Base-by-base conservation (phyloP, 2,888 invertebrate genomes). In the Flabesymbios commensalis region DNA sequence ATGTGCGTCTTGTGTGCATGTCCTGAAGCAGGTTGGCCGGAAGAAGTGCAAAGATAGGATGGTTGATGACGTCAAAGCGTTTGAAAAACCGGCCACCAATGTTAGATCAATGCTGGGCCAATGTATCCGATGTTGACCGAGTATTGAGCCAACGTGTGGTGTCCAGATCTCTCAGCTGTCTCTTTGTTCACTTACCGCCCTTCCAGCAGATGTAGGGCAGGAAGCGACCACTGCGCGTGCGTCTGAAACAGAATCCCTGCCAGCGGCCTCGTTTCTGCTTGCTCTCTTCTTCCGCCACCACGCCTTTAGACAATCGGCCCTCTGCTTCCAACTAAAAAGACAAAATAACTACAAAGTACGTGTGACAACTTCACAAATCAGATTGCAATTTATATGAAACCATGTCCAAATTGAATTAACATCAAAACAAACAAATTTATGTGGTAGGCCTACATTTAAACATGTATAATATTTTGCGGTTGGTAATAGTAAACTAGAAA, bases 201-300 rank as follows among this genome's bases (percentile, higher is more conserved):
- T 71, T 71, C 71, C 71, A 71, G 64, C 71, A 71, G 55, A 71
- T 67, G 66, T 71, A 71, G 22, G 71, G 71, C 48, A 71, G 60
- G 61, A 67, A 71, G 17, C 70, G 62, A 2, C 71, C 71, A 32
- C 60, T 65, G 51, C 59, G 61, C 33, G 67, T 70, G 51, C 61
- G 65, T 58, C 63, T 63, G 67, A 71, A 71, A 62, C 71, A 71
- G 64, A 71, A 71, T 54, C 71, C 71, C 60, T 71, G 71, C 49
- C 61, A 71, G n/a, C 71, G 61, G 14, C 70, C 70, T 29, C 71
- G 51, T 55, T 71, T 71, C 33, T 56, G 56, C 28, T 52, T 61
- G n/a, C 43, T 26, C 22, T 36, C 45, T n/a, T 26, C 22, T 47
- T 47, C 41, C 17, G 28, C 36, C 19, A 65, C 41, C 22, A 69